Percentiles rank a stretch among this genome's conserved stretches.
phyloP scores from a whole-genome alignment of 2,888 invertebrate genomes.

The Sarcophaga caerulescens region DNA sequence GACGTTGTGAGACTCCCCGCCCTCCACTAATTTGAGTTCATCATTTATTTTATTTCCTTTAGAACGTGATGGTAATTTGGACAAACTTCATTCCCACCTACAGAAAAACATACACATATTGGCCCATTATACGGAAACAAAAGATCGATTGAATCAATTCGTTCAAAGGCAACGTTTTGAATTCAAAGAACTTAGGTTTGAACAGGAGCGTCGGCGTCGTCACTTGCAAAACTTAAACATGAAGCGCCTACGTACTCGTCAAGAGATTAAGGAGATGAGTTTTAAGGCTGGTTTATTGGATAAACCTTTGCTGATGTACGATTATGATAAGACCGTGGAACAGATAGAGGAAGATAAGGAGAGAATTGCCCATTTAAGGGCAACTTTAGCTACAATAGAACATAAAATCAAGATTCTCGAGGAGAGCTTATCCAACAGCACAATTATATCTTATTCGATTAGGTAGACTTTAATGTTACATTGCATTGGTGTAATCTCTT shows the following conservation, averaged over 20 bases:
- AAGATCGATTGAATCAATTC: slow-evolving; percentile 65
- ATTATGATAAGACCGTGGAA: slow-evolving; percentile 74
- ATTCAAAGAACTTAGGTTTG: slow-evolving; percentile 54
- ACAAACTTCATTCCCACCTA: slow-evolving; percentile 70
- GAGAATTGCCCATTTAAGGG: slow-evolving; percentile 65
- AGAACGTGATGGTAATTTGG: slow-evolving; percentile 76
- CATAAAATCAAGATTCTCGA: slow-evolving; percentile 25
- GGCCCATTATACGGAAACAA: slow-evolving; percentile 75
- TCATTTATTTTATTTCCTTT: background rate
- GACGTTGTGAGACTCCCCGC: too few species aligned
- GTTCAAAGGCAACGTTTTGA: slow-evolving; percentile 11
- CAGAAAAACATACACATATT: slow-evolving; percentile 73
- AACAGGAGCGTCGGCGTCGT: slow-evolving; percentile 67
- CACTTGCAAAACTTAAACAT: slow-evolving; percentile 72
- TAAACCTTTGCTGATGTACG: slow-evolving; percentile 75
- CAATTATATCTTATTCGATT: too few species aligned
- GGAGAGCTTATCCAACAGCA: background rate
- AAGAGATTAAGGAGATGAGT: slow-evolving; percentile 71
- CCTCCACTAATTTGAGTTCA: too few species aligned
- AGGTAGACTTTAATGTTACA: too few species aligned
- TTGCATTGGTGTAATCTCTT: too few species aligned
- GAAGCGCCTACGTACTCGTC: slow-evolving; percentile 69
- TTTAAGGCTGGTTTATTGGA: slow-evolving; percentile 75
- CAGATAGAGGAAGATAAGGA: slow-evolving; percentile 51
- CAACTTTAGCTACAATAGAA: slow-evolving; percentile 38